These are phyloP conservation scores for Hemiprocne comata DNA, from an alignment of 2,113 vertebrate genomes.

Conservation along the genomic window DNA sequence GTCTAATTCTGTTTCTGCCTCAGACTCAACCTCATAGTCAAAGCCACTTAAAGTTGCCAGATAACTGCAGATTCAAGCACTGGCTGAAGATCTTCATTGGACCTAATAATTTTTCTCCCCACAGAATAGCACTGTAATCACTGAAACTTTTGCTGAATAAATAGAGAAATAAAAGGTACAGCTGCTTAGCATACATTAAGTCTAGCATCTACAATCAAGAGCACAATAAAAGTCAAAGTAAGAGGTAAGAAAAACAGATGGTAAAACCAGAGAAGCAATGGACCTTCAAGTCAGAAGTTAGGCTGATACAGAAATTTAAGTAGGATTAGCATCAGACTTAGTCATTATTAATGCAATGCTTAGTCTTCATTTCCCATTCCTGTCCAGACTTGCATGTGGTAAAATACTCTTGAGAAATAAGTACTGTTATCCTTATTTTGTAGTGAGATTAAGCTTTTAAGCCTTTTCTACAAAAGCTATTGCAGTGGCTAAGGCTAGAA, in stretches of 20 bases:
- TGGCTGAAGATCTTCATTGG: neutral
- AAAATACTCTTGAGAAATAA: neutral
- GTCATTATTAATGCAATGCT: constrained; percentile 15
- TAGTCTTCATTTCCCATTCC: neutral
- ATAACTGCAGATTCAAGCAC: neutral
- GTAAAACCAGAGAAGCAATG: neutral
- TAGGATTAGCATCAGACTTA: neutral
- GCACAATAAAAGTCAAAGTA: neutral
- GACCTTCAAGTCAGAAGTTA: neutral
- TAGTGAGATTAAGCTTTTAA: neutral
- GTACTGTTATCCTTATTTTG: neutral
- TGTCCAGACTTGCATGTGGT: neutral
- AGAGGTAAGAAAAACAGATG: neutral
- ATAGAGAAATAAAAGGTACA: neutral
- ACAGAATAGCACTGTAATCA: neutral
- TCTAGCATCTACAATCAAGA: neutral
- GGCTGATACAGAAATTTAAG: neutral
- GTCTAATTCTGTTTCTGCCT: neutral
- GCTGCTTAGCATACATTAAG: neutral
- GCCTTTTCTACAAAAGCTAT: neutral
- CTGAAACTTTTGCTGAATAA: neutral
- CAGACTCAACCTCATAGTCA: neutral
- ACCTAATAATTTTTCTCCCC: neutral
- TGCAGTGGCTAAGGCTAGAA: neutral
- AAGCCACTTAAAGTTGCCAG: neutral